Percentiles rank a stretch among this genome's conserved stretches.
Evolutionary conservation across 2,113 vertebrate species (phyloP).

Genomic region (Oophaga pumilio): DNA sequence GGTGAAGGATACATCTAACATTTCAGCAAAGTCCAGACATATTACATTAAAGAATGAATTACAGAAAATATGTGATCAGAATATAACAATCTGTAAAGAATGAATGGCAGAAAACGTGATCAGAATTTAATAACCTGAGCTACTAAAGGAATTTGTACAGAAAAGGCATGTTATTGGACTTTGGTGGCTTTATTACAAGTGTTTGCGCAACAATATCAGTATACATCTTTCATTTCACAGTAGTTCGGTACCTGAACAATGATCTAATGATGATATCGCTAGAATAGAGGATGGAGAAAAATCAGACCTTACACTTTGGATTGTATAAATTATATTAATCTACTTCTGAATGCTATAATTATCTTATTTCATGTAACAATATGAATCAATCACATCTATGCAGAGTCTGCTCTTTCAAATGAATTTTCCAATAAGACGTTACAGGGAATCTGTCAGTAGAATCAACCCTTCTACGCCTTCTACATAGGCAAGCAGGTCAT

Average conservation of each 20-base stretch:
- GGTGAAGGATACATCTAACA: not conserved
- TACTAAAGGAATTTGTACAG: not conserved
- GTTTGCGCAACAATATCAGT: slow-evolving; percentile 1
- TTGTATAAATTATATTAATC: not conserved
- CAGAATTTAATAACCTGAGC: not conserved
- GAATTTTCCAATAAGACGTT: not conserved
- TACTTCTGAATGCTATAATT: not conserved
- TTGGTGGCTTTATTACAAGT: slow-evolving; percentile 23
- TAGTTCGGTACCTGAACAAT: not conserved
- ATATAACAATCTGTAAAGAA: not conserved
- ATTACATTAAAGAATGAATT: not conserved
- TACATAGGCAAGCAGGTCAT: too few relatives aligned
- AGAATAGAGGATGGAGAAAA: not conserved
- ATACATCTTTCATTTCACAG: slow-evolving; percentile 14
- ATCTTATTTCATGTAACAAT: not conserved
- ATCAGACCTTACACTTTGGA: not conserved
- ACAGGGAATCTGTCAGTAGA: too few relatives aligned
- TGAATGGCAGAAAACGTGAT: not conserved
- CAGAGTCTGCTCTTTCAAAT: not conserved
- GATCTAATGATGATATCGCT: not conserved
- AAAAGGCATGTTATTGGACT: not conserved
- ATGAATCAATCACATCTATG: not conserved
- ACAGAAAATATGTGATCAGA: not conserved
- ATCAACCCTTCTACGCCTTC: too few relatives aligned
- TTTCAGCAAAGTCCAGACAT: not conserved